Evolutionary conservation across 2,113 vertebrate genomes (phyloP).

Genomic region (Oxygymnocypris stewartii): DNA sequence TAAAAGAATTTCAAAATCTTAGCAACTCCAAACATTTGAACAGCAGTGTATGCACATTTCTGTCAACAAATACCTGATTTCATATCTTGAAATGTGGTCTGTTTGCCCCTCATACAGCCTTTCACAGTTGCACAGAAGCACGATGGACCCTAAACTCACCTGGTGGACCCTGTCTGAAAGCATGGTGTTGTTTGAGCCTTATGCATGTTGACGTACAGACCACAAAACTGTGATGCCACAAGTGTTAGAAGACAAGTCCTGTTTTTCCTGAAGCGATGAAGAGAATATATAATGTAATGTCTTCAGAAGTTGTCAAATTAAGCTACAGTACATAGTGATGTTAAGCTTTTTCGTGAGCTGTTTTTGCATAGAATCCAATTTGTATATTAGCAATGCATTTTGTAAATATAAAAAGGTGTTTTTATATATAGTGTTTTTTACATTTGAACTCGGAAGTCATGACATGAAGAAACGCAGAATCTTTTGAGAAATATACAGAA

Average conservation of each 20-base stretch:
- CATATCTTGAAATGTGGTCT: neutral
- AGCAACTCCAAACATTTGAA: neutral
- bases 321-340: constrained; percentile 14
- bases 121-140: neutral
- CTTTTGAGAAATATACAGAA: neutral
- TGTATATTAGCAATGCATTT: constrained; percentile 31
- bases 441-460: neutral
- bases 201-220: neutral
- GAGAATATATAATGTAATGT: neutral
- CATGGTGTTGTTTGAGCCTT: neutral
- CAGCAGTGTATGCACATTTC: neutral
- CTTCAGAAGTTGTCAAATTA: neutral
- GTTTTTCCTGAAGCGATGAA: neutral
- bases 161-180: neutral
- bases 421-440: neutral
- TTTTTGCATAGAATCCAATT: neutral
- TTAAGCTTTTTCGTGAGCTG: neutral
- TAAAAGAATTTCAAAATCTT: neutral
- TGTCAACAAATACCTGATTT: neutral
- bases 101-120: neutral
- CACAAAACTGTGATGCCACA: neutral
- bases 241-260: neutral
- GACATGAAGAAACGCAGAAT: neutral
- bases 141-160: neutral
- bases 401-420: neutral